phyloP scores from a whole-genome alignment of 2,797 vertebrate species.

The Lepus oiostolus region DNA sequence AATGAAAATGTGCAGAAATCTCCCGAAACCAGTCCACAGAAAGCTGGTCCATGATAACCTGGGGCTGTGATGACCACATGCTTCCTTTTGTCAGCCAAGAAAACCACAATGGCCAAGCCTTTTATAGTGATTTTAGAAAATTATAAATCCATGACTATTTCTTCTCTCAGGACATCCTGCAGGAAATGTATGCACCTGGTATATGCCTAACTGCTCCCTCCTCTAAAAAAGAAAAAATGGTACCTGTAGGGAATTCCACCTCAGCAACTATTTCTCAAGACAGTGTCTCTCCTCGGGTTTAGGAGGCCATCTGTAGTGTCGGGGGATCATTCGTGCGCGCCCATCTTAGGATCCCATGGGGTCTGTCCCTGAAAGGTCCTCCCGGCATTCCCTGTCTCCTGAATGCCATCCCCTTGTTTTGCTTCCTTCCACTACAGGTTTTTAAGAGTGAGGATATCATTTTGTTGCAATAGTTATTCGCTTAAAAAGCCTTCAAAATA shows the following conservation, averaged over 20 bases:
- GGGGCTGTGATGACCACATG: constrained; percentile 81
- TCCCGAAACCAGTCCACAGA: constrained; percentile 82
- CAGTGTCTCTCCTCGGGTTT: neutral
- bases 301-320: neutral
- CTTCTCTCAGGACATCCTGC: constrained; percentile 74
- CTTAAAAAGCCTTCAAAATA: constrained; percentile 90
- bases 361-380: constrained; percentile 6
- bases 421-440: constrained; percentile 32
- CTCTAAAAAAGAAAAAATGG: neutral
- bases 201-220: neutral
- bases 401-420: neutral
- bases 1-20: constrained; percentile 51
- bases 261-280: constrained; percentile 34
- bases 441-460: constrained; percentile 72
- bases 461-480: constrained; percentile 79
- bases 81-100: constrained; percentile 85
- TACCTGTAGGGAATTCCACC: neutral
- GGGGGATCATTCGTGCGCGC: neutral
- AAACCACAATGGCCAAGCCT: constrained; percentile 75
- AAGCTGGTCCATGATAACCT: constrained; percentile 85
- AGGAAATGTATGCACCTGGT: neutral
- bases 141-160: constrained; percentile 61
- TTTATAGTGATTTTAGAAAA: constrained; percentile 57
- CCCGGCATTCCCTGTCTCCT: neutral
- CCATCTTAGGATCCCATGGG: neutral